phyloP scores from a whole-genome alignment of 1,140 invertebrate genomes.

The Cotesia vestalis region DNA sequence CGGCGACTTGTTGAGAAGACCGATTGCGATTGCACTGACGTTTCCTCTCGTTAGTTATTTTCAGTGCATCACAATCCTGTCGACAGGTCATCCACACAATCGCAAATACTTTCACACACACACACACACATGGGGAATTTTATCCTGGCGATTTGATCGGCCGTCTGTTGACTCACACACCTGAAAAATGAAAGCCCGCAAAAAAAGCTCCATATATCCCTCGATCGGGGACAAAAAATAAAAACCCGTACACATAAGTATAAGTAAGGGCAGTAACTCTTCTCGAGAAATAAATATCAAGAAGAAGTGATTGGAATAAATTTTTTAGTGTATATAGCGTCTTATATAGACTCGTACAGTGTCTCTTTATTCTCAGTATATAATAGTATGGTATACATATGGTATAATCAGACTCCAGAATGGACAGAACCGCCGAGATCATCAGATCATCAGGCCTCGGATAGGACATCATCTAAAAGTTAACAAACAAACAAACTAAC shows the following conservation, averaged over 20 bases:
- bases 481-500: conserved; percentile 10
- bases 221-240: no score
- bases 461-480: not conserved
- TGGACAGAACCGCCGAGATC: no score
- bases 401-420: no score
- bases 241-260: no score
- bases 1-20: conserved; percentile 36
- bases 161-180: no score
- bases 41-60: conserved; percentile 22
- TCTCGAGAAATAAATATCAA: conserved; percentile 12
- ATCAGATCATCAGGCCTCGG: not conserved
- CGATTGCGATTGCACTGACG: conserved; percentile 30
- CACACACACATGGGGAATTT: no score
- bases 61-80: not conserved
- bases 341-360: not conserved
- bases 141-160: no score
- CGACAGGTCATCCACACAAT: not conserved
- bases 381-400: no score
- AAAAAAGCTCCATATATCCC: no score
- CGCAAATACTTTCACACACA: no score
- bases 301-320: conserved; percentile 17
- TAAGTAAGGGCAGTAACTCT: not conserved
- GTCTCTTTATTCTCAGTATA: not conserved
- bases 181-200: no score
- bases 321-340: not conserved